phyloP scores from a whole-genome alignment of 2,888 invertebrate species.

The Cosmorhoe ocellata region DNA sequence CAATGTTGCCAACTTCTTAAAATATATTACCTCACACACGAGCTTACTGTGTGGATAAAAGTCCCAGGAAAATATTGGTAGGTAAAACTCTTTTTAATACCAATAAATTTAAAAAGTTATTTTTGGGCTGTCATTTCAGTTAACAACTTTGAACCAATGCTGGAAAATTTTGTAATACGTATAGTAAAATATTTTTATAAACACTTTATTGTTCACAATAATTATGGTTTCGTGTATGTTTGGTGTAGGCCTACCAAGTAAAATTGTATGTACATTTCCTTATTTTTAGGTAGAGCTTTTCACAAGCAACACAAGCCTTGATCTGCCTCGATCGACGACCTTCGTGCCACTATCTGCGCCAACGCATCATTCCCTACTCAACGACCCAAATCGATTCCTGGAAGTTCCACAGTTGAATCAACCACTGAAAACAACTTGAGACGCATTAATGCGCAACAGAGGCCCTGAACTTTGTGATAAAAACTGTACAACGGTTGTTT shows the following conservation, averaged over 20 bases:
- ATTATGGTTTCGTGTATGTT: no score
- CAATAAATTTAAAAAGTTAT: no score
- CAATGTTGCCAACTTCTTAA: neutral
- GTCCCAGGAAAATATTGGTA: no score
- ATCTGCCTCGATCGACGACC: conserved; percentile 50
- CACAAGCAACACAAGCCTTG: conserved; percentile 40
- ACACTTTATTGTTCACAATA: no score
- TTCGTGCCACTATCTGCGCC: conserved; percentile 49
- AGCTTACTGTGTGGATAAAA: no score
- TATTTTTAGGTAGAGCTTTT: conserved; percentile 1
- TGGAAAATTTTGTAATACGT: no score
- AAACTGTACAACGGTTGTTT: conserved; percentile 3
- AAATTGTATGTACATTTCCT: neutral
- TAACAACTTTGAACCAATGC: no score
- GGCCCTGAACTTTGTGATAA: conserved; percentile 20
- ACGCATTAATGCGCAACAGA: conserved; percentile 28
- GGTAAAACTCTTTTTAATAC: no score
- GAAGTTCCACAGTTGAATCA: conserved; percentile 40
- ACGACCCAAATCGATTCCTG: conserved; percentile 52
- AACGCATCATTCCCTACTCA: conserved; percentile 33
- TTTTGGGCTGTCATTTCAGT: no score
- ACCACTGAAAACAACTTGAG: conserved; percentile 38
- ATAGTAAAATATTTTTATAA: no score
- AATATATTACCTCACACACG: no score
- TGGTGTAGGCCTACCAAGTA: no score